phyloP scores from a whole-genome alignment of 2,888 invertebrate genomes.

The Melinaea menophilus region DNA sequence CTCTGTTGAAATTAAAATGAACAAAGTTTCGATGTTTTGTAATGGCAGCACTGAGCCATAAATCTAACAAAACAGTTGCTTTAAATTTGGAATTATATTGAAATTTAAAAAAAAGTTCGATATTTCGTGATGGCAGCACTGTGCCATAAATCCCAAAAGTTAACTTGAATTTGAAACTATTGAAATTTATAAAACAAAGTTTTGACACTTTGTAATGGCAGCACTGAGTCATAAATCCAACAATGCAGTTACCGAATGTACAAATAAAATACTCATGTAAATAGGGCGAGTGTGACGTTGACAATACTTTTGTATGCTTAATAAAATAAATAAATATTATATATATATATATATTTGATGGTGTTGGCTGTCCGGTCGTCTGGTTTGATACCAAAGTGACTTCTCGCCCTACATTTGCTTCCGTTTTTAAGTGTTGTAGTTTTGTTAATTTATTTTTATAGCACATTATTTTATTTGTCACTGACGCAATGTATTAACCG shows the following conservation, averaged over 20 bases:
- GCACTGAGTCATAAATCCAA: constrained; percentile 26
- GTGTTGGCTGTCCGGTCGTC: background rate
- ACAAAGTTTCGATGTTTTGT: constrained; percentile 72
- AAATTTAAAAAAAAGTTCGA: constrained; percentile 59
- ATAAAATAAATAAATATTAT: constrained; percentile 36
- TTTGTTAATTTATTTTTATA: constrained; percentile 76
- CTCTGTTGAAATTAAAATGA: constrained; percentile 38
- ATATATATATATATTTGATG: background rate
- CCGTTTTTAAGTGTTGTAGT: constrained; percentile 68
- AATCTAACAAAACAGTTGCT: constrained; percentile 35
- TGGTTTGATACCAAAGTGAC: constrained; percentile 40
- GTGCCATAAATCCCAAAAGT: constrained; percentile 52
- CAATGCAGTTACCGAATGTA: constrained; percentile 46
- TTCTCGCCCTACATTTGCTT: constrained; percentile 72
- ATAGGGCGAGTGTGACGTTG: constrained; percentile 74
- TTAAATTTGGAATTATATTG: constrained; percentile 47
- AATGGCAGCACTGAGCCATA: constrained; percentile 37
- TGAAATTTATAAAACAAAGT: constrained; percentile 54
- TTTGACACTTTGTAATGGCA: constrained; percentile 64
- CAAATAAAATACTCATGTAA: constrained; percentile 58
- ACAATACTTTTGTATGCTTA: constrained; percentile 71
- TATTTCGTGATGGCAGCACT: constrained; percentile 55
- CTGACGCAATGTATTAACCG: constrained; percentile 70
- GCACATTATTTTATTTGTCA: constrained; percentile 76
- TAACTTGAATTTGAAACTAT: constrained; percentile 54